Conservation (phyloP, 1,140 invertebrate genomes). For the Cotesia vestalis region DNA sequence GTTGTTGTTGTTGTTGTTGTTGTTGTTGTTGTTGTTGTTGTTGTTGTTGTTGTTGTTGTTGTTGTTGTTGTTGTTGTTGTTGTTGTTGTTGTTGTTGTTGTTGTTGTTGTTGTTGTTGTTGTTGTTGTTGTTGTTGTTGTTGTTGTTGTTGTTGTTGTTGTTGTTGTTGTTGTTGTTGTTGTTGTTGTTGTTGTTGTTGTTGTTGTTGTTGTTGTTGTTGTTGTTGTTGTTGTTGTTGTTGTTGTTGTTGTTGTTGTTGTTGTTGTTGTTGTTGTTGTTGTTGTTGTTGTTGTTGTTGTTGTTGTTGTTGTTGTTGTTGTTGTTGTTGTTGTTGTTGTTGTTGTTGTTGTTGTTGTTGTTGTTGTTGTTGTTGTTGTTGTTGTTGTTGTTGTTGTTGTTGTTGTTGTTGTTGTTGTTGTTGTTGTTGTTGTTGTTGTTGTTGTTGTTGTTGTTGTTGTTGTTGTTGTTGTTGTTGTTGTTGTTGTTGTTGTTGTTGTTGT, state of each 20-base stretch:
- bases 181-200: too few relatives aligned
- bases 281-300: slow-evolving; percentile 37
- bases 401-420: slow-evolving; percentile 43
- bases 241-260: slow-evolving; percentile 44
- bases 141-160: slow-evolving; percentile 49
- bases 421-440: slow-evolving; percentile 49
- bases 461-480: background rate
- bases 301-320: slow-evolving; percentile 41
- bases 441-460: too few relatives aligned
- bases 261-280: too few relatives aligned
- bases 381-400: slow-evolving; percentile 44
- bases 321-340: slow-evolving; percentile 52
- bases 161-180: background rate
- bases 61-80: slow-evolving; percentile 28
- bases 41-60: slow-evolving; percentile 51
- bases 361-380: too few relatives aligned
- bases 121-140: slow-evolving; percentile 43
- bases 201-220: slow-evolving; percentile 47
- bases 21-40: slow-evolving; percentile 43
- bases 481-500: slow-evolving; percentile 47
- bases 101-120: slow-evolving; percentile 44
- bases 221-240: slow-evolving; percentile 47
- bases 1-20: slow-evolving; percentile 32
- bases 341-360: slow-evolving; percentile 9
- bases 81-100: too few relatives aligned